Base-by-base conservation (phyloP, 2,797 vertebrate species). In the Tolypeutes matacus region DNA sequence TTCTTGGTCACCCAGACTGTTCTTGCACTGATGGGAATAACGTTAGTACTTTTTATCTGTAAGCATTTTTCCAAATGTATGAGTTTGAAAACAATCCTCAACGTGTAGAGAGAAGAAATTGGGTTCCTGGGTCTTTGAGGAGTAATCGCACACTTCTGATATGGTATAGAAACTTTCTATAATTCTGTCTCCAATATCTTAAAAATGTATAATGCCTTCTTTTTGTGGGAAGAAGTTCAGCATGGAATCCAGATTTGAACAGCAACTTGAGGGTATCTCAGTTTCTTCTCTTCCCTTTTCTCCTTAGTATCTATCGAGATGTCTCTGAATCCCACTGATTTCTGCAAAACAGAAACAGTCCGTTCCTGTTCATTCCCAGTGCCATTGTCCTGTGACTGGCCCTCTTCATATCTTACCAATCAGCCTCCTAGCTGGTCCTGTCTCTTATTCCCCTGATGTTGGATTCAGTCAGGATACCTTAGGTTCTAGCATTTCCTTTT, bases 71-170 rank as follows among this genome's bases (percentile, higher is more conserved):
- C 42, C 70, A 80, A 78, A 76, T 90, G 64, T 31, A 39, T 70
- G 64, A 7, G 21, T 65, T 82, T 77, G 60, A 91, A 92, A 95
- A 60, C n/a, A 53, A 21, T 42, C 46, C 18, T 95, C 34, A 70
- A 20, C 4, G 15, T 94, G 5, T 12, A 46, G 34, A 86, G 49
- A 36, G 8, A 64, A 64, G 18, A 91, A 91, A 80, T 69, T 18
- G 62, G 81, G 34, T 73, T 81, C 94, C 84, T 72, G n/a, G 39
- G 56, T 69, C 70, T 89, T 83, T 83, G 20, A 27, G 53, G n/a
- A 85, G 46, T 23, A 84, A n/a, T 56, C 14, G 23, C 3, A 7
- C 31, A n/a, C 23, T 51, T 11, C n/a, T 39, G 58, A 67, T 5
- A 17, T 73, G 49, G 6, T 42, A 18, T 31, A 46, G n/a, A n/a